Evolutionary conservation across 2,797 vertebrate genomes (phyloP), one percentile per base, ranked within the genome.

Genomic region (Otolemur crassicaudatus): DNA sequence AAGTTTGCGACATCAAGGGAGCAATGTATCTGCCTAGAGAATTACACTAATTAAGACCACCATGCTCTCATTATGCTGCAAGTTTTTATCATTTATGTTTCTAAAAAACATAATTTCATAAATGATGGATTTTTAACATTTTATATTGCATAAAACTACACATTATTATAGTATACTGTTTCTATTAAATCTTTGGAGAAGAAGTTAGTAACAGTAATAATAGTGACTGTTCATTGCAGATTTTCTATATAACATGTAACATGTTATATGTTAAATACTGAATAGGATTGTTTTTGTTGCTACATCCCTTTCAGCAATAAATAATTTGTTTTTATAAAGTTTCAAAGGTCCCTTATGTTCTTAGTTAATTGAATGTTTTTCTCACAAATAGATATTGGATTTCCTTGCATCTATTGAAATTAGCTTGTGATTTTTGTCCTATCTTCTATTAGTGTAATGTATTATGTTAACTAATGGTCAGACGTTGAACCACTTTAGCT

Each of bases 21-120:
- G 16, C 37, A 31, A 87, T 76, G 8, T 43, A 69, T 84, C 46
- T 90, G 29, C 14, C 34, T 85, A 63, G 46, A 79, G 60, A 94
- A 91, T 89, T 87, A 94, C 92, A 79, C 22, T 93, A 95, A 93
- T 94, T 89, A 89, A 91, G 17, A 94, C 16, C 31, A 72, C 46
- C 69, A 27, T 73, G 88, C 13, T 67, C 20, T 88, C 79, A 85
- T 46, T 65, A 60, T 61, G 46, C 23, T 87, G 65, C 2, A 7
- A 56, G 31, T 27, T 87, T 90, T 84, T 67, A 75, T 27, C 58
- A 81, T 37, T 65, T 84, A 63, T 80, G 7, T 86, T 73, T 95
- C 85, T 77, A 67, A 96, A 83, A 43, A 27, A 53, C 12, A 76
- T 43, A 82, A 40, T 43, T 84, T 7, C 77, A 43, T 49, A 65